Conservation (phyloP, 2,888 invertebrate species). For the Apamea sordens region DNA sequence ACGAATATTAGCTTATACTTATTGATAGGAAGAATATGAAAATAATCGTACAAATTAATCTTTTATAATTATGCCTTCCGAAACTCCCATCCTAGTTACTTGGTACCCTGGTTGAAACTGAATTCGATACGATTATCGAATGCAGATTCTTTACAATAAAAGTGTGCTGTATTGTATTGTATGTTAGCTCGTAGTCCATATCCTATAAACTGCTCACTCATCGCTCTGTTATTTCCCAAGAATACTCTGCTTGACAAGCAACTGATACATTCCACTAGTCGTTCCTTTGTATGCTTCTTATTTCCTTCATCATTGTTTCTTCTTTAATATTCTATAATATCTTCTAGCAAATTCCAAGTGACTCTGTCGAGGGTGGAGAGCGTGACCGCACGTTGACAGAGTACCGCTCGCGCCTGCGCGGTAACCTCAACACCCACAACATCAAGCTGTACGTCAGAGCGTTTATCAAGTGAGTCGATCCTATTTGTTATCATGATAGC, state of each 20-base stretch:
- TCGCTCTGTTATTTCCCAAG: background rate
- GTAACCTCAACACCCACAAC: conserved; percentile 94
- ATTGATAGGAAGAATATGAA: too few species aligned
- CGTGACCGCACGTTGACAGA: conserved; percentile 94
- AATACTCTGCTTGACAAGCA: background rate
- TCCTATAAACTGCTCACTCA: background rate
- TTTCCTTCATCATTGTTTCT: background rate
- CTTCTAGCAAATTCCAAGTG: conserved; percentile 84
- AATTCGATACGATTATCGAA: background rate
- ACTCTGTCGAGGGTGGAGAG: conserved; percentile 88
- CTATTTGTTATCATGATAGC: background rate
- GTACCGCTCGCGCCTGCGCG: conserved; percentile 94
- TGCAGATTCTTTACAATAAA: background rate
- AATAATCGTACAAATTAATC: background rate
- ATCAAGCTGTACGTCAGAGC: conserved; percentile 95
- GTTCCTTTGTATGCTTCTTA: too few species aligned
- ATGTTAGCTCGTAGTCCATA: background rate
- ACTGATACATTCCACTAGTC: background rate
- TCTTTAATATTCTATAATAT: background rate
- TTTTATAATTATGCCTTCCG: too few species aligned
- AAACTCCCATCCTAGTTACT: background rate
- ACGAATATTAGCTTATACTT: background rate
- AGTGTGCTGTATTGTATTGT: too few species aligned
- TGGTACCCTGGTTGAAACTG: background rate
- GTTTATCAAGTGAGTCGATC: conserved; percentile 93